Conservation (phyloP, 2,797 vertebrate species). For the Coluber constrictor region DNA sequence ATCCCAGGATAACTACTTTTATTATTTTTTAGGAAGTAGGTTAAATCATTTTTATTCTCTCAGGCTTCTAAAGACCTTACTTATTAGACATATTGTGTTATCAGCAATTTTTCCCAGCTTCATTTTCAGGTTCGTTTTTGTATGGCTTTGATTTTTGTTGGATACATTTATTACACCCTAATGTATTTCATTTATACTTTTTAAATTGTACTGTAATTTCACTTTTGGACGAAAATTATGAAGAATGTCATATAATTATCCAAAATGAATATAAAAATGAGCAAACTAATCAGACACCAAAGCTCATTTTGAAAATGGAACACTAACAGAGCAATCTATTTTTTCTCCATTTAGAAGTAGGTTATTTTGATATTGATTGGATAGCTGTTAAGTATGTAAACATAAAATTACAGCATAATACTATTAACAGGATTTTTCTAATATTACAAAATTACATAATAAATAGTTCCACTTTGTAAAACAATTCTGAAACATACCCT, state of each 20-base stretch:
- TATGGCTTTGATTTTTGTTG: background rate
- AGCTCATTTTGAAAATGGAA: background rate
- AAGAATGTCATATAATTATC: background rate
- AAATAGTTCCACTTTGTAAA: background rate
- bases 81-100: background rate
- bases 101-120: background rate
- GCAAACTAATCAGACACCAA: background rate
- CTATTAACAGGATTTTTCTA: conserved; percentile 30
- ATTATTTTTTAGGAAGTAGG: background rate
- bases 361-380: background rate
- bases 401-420: background rate
- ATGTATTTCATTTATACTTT: background rate
- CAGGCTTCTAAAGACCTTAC: background rate
- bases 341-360: background rate
- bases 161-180: background rate
- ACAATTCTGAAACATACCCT: conserved; percentile 42
- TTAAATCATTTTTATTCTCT: background rate
- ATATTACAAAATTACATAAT: conserved; percentile 20
- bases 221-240: background rate
- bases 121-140: background rate
- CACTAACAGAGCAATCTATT: background rate
- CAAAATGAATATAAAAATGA: background rate
- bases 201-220: background rate
- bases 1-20: background rate
- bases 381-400: background rate